A percentile compares a stretch with the other conserved stretches of the same genome.
Evolutionary conservation across 1,140 invertebrate genomes (phyloP).

Genomic region (Tetragnatha versicolor): DNA sequence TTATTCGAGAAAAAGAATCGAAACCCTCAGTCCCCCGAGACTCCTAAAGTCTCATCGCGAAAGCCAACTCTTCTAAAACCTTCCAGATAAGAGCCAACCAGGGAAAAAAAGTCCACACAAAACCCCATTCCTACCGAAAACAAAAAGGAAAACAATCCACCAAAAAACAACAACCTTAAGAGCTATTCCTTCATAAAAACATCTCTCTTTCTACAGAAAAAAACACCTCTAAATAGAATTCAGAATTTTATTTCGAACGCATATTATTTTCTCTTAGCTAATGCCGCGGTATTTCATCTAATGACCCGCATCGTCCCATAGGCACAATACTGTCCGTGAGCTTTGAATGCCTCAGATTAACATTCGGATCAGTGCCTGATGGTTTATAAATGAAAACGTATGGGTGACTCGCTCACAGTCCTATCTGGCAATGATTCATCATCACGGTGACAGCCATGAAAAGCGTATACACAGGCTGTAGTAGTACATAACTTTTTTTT

Average conservation of each 20-base stretch:
- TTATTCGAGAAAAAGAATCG: no score
- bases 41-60: no score
- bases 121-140: not conserved
- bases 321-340: conserved; percentile 25
- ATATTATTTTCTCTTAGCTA: conserved; percentile 1
- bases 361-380: conserved; percentile 35
- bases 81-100: not conserved
- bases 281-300: not conserved
- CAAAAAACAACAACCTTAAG: not conserved
- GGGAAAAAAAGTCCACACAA: not conserved
- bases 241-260: conserved; percentile 19
- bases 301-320: conserved; percentile 28
- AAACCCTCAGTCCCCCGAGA: no score
- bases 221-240: not conserved
- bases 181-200: not conserved
- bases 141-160: no score
- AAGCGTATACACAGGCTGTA: not conserved
- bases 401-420: not conserved
- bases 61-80: no score
- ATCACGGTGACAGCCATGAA: conserved; percentile 4
- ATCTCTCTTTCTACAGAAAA: not conserved
- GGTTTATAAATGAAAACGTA: conserved; percentile 47
- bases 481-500: not conserved
- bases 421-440: conserved; percentile 20
- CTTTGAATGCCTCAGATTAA: conserved; percentile 35